phyloP scores from a whole-genome alignment of 2,797 vertebrate genomes.

The Chrysolophus pictus region DNA sequence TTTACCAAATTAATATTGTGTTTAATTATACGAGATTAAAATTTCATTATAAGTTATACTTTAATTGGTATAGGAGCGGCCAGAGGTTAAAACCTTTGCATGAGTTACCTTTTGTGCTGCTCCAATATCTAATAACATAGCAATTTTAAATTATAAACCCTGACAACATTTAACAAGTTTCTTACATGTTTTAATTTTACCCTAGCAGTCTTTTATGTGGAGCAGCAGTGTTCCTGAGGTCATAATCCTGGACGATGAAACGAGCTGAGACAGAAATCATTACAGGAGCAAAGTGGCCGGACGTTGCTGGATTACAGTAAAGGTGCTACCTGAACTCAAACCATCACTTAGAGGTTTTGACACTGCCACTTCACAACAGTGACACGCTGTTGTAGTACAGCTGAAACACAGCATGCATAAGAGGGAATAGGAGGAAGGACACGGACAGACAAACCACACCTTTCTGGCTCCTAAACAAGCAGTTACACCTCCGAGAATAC shows the following conservation, averaged over 20 bases:
- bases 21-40: constrained; percentile 78
- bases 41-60: constrained; percentile 65
- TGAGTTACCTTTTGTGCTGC: constrained; percentile 60
- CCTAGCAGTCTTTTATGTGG: constrained; percentile 64
- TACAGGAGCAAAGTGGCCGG: constrained; percentile 20
- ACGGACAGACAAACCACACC: not conserved
- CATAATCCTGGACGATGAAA: constrained; percentile 52
- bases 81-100: constrained; percentile 63
- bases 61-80: constrained; percentile 66
- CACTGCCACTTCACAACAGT: not conserved
- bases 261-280: constrained; percentile 47
- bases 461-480: not conserved
- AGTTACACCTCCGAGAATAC: not conserved
- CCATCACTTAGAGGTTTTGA: not conserved
- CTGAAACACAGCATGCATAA: not conserved
- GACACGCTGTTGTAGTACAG: not conserved
- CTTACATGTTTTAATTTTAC: constrained; percentile 73
- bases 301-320: not conserved
- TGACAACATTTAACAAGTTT: constrained; percentile 70
- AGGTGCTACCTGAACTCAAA: not conserved
- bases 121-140: constrained; percentile 67
- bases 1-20: constrained; percentile 74
- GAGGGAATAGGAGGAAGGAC: not conserved
- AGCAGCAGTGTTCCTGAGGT: constrained; percentile 32
- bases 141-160: constrained; percentile 69